phyloP scores from a whole-genome alignment of 2,888 invertebrate genomes.

The Erebia epiphron region DNA sequence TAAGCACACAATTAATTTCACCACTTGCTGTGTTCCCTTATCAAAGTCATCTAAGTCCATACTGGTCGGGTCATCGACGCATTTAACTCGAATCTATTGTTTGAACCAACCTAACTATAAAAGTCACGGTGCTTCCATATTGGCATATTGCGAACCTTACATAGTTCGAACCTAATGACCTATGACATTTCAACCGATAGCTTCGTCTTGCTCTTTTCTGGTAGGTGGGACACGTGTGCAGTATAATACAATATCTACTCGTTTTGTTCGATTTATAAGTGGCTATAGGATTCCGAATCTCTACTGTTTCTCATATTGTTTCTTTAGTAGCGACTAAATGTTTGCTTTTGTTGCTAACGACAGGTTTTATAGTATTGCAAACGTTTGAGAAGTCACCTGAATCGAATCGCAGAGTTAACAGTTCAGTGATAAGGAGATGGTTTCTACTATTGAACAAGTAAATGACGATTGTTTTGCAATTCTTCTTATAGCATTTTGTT shows the following conservation, averaged over 20 bases:
- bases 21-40: constrained; percentile 53
- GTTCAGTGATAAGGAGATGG: no score
- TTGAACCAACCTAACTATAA: constrained; percentile 60
- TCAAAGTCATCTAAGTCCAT: constrained; percentile 68
- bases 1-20: constrained; percentile 59
- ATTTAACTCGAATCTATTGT: constrained; percentile 74
- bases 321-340: constrained; percentile 52
- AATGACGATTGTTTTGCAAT: neutral
- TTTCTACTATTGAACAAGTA: neutral
- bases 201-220: constrained; percentile 56
- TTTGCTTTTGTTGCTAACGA: constrained; percentile 41
- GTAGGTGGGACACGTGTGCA: constrained; percentile 56
- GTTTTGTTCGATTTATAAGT: constrained; percentile 79
- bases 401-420: neutral
- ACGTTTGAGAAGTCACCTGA: neutral
- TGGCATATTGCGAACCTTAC: constrained; percentile 80
- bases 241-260: constrained; percentile 76
- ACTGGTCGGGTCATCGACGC: constrained; percentile 64
- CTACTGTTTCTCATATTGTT: constrained; percentile 72
- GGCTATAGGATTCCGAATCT: constrained; percentile 63
- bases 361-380: neutral
- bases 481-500: no score
- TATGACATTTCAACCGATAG: constrained; percentile 80
- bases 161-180: constrained; percentile 81
- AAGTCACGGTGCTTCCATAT: constrained; percentile 79